Conservation (phyloP, 2,888 invertebrate genomes). For the Noctua fimbriata region DNA sequence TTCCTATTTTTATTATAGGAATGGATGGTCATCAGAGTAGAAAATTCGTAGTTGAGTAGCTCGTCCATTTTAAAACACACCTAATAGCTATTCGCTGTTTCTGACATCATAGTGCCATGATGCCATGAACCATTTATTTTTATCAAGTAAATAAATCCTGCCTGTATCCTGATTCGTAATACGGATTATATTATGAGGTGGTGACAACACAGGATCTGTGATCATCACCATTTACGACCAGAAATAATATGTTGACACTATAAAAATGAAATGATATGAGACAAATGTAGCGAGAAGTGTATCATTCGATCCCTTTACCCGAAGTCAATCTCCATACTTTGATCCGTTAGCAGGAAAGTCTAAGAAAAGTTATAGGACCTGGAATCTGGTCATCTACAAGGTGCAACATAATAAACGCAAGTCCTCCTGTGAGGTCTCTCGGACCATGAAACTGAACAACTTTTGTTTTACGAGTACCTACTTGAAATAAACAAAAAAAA, state of each 20-base stretch:
- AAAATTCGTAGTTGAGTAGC: background rate
- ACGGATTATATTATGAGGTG: slow-evolving; percentile 38
- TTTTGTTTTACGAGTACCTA: background rate
- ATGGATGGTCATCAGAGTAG: background rate
- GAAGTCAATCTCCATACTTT: background rate
- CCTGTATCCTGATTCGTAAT: slow-evolving; percentile 50
- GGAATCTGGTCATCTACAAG: background rate
- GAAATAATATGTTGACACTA: background rate
- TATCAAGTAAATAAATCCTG: slow-evolving; percentile 52
- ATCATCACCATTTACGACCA: slow-evolving; percentile 28
- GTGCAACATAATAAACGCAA: background rate
- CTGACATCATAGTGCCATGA: slow-evolving; percentile 56
- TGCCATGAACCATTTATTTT: slow-evolving; percentile 38
- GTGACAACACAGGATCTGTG: slow-evolving; percentile 58
- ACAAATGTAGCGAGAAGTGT: background rate
- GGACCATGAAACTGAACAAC: background rate
- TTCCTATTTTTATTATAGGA: background rate
- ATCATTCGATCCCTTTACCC: background rate
- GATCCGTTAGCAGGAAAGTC: background rate
- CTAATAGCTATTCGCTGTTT: slow-evolving; percentile 19
- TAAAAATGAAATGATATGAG: background rate
- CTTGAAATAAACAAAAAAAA: too few species aligned
- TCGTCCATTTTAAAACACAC: background rate
- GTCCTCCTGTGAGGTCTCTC: background rate
- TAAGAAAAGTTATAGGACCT: background rate